These are phyloP conservation scores for Caenorhabditis drosophilae DNA, from an alignment of 2,888 invertebrate species.

Conservation along the genomic window DNA sequence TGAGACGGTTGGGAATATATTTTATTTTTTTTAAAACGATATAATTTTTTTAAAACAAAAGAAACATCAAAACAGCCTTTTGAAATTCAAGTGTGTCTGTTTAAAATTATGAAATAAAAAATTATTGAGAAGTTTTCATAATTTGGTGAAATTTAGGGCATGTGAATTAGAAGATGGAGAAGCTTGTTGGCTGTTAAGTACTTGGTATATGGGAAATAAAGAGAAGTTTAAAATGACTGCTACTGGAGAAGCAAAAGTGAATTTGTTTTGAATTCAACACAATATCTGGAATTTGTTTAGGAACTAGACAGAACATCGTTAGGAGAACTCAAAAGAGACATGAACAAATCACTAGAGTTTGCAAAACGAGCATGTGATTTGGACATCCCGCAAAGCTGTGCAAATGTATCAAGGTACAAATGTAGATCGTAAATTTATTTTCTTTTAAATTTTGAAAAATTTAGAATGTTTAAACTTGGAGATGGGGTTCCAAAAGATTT, in stretches of 20 bases:
- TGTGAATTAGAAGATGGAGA: slow-evolving; percentile 63
- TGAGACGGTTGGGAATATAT: slow-evolving; percentile 37
- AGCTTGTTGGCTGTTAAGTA: slow-evolving; percentile 64
- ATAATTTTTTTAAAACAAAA: too few relatives aligned
- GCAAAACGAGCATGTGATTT: slow-evolving; percentile 83
- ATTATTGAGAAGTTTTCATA: too few relatives aligned
- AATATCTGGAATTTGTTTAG: slow-evolving; percentile 14
- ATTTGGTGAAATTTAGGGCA: too few relatives aligned
- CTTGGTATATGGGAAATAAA: slow-evolving; percentile 65
- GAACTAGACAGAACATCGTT: slow-evolving; percentile 45
- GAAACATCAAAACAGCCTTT: too few relatives aligned
- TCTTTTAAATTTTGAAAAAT: too few relatives aligned
- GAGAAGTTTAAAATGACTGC: slow-evolving; percentile 52
- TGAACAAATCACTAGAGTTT: slow-evolving; percentile 80
- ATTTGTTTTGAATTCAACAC: not conserved
- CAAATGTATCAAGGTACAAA: slow-evolving; percentile 78
- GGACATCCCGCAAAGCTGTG: slow-evolving; percentile 86
- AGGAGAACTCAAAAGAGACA: slow-evolving; percentile 53
- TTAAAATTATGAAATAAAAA: too few relatives aligned
- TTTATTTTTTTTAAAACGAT: too few relatives aligned
- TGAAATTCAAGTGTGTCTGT: too few relatives aligned
- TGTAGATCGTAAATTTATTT: slow-evolving; percentile 4
- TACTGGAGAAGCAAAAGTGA: slow-evolving; percentile 42
- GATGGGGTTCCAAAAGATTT: slow-evolving; percentile 62
- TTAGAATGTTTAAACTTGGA: slow-evolving; percentile 71